Percentiles rank a stretch among this genome's conserved stretches.
Evolutionary conservation across 2,113 vertebrate species (phyloP).

Genomic region (Caranx ignobilis): DNA sequence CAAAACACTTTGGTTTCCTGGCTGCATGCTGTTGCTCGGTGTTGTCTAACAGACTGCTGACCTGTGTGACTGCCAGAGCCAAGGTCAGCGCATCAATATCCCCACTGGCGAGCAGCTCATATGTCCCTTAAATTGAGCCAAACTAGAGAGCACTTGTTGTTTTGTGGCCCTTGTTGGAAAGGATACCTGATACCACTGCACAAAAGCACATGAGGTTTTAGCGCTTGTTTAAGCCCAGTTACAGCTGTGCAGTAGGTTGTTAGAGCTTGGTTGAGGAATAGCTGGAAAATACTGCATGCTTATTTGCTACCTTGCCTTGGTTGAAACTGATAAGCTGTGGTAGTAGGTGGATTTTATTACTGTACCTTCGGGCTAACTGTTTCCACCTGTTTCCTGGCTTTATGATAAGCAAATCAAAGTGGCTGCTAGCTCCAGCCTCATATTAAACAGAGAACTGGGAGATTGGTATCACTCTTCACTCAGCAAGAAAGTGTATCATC

Average conservation of each 20-base stretch:
- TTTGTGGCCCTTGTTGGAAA: neutral
- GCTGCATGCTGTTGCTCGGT: neutral
- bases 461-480: neutral
- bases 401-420: neutral
- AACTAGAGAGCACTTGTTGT: conserved; percentile 6
- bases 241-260: neutral
- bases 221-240: neutral
- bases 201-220: neutral
- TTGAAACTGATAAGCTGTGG: neutral
- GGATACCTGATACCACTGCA: neutral
- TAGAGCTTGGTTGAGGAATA: neutral
- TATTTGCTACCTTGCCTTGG: neutral
- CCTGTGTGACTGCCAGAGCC: neutral
- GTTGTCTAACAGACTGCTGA: neutral
- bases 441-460: neutral
- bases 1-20: neutral
- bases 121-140: conserved; percentile 8
- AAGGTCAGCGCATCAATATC: conserved; percentile 2
- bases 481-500: neutral
- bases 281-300: neutral
- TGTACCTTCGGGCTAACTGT: neutral
- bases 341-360: neutral
- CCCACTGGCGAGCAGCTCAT: neutral
- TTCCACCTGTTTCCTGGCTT: neutral
- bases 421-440: neutral